Evolutionary conservation across 2,113 vertebrate genomes (phyloP), one percentile per base, ranked within the genome.

Genomic region (Periophthalmus modestus): DNA sequence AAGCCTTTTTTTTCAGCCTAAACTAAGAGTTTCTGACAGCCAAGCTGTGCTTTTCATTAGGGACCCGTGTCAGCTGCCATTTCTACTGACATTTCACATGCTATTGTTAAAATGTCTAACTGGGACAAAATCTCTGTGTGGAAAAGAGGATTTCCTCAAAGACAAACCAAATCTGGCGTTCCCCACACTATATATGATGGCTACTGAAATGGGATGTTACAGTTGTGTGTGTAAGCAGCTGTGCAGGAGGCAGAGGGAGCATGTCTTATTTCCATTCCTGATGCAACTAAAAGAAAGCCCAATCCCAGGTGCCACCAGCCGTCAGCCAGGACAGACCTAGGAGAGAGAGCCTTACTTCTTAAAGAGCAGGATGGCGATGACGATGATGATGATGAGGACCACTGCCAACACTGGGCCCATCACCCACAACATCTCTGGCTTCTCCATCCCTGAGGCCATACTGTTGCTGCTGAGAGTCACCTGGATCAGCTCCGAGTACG

Each of bases 381-480:
- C 97, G 21, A 98, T 97, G 92, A 96, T 95, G 89, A 99, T 95
- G 89, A 99, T 99, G 75, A 99, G 91, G 83, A 99, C 95, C 87
- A 99, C 97, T 0, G 97, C 97, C 85, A 99, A 87, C 81, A 99
- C 97, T 0, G 97, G 97, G 36, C 97, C 97, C 90, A 98, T 98
- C 87, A 99, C 97, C 97, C 97, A 99, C 82, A 99, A 84, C 97
- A 99, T 98, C 87, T 99, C 97, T 0, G 97, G 96, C 12, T 97
- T 96, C 68, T 99, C 97, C 77, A 94, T 92, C 57, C 94, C 94
- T 71, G 91, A 94, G 1, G 94, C 28, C 43, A 87, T 0, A 6
- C 86, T 85, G 5, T 80, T n/a, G 28, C 28, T 28, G 28, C 28
- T 87, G 36, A 91, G 81, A 54, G 91, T 82, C 88, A 98, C 94